phyloP scores from a whole-genome alignment of 2,797 vertebrate species.

The Chiroxiphia lanceolata region DNA sequence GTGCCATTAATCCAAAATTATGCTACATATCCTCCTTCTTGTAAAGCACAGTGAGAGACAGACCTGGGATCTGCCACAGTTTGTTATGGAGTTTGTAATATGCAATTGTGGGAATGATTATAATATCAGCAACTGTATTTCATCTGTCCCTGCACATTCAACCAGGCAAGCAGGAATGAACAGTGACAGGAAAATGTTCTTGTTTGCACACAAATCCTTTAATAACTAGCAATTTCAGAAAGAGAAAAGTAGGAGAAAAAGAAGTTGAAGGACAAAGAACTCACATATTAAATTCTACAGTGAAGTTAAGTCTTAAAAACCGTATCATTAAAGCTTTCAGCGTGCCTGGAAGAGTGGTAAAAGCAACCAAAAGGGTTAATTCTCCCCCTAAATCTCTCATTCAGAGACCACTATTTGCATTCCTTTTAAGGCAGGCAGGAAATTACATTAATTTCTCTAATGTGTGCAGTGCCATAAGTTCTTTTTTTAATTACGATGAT shows the following conservation, averaged over 20 bases:
- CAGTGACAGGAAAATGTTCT: slow-evolving; percentile 69
- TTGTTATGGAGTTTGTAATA: slow-evolving; percentile 43
- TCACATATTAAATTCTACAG: background rate
- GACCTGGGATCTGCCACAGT: background rate
- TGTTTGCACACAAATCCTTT: slow-evolving; percentile 73
- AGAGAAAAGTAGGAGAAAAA: background rate
- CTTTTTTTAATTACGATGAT: slow-evolving; percentile 81
- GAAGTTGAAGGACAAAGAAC: slow-evolving; percentile 54
- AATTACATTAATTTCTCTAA: slow-evolving; percentile 77
- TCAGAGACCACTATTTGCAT: background rate
- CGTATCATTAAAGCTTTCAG: background rate
- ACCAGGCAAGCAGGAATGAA: slow-evolving; percentile 7
- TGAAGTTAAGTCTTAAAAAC: slow-evolving; percentile 16
- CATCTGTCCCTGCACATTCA: slow-evolving; percentile 31
- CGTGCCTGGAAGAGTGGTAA: background rate
- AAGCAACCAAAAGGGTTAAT: background rate
- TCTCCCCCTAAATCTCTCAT: background rate
- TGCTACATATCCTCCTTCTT: background rate
- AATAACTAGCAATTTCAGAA: slow-evolving; percentile 68
- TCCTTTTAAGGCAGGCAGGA: slow-evolving; percentile 63
- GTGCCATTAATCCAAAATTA: background rate
- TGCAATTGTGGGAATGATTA: slow-evolving; percentile 37
- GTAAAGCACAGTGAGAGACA: background rate
- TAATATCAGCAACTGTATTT: slow-evolving; percentile 60
- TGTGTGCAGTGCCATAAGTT: slow-evolving; percentile 64